These are phyloP conservation scores for Arizona elegans DNA, from an alignment of 2,113 vertebrate genomes.

Conservation along the genomic window DNA sequence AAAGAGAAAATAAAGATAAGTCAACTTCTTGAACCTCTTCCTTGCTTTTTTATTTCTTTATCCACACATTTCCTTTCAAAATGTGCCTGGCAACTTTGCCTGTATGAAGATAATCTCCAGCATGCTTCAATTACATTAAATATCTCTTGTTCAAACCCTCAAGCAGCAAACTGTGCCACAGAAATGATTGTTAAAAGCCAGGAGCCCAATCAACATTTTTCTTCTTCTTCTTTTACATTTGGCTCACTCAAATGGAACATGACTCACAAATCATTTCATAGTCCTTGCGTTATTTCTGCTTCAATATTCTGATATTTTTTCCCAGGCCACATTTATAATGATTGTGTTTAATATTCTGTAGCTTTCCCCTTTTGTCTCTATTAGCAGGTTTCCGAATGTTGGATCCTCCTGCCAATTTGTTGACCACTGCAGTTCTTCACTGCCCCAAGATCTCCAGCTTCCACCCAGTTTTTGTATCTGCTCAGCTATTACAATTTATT, in stretches of 20 bases:
- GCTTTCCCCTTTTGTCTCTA: not conserved
- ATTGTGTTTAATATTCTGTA: not conserved
- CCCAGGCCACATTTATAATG: not conserved
- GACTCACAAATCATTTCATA: not conserved
- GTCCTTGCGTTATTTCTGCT: not conserved
- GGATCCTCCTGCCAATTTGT: not conserved
- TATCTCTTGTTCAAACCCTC: not conserved
- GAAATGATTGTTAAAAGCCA: not conserved
- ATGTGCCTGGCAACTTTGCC: not conserved
- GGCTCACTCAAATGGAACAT: not conserved
- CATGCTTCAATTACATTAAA: not conserved
- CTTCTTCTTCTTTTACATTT: not conserved
- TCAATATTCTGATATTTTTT: not conserved
- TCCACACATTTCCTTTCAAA: not conserved
- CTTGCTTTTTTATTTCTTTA: not conserved
- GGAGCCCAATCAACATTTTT: not conserved
- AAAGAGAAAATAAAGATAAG: not conserved
- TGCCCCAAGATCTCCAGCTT: not conserved
- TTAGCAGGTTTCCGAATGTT: not conserved
- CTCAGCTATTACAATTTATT: not conserved
- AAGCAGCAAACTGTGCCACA: not conserved
- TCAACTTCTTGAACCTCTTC: not conserved
- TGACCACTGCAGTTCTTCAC: not conserved
- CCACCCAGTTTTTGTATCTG: not conserved
- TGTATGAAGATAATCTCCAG: not conserved